Evolutionary conservation across 2,797 vertebrate species (phyloP), one percentile per base, ranked within the genome.

Genomic region (Caiman crocodilus): DNA sequence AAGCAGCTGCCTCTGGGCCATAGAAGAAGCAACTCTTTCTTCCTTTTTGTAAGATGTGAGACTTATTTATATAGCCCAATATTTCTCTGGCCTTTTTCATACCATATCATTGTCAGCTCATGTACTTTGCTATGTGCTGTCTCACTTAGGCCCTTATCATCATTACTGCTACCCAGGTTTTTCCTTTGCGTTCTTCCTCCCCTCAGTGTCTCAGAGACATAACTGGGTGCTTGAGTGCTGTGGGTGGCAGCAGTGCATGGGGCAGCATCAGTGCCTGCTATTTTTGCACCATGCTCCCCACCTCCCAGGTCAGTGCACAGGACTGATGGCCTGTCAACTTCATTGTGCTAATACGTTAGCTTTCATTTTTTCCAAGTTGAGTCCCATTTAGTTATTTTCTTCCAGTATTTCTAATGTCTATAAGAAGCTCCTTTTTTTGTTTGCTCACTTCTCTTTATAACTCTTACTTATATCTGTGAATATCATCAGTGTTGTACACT

Each of bases 401-500:
- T 95, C 89, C 71, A 63, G 35, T 30, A 59, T 32, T 64, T 92
- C 85, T 91, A 4, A 86, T 65, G 90, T 86, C 35, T 81, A 3
- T 89, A 56, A 79, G 50, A 95, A 91, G 75, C 87, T 81, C 15
- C 87, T 30, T 83, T 92, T 95, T 95, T 91, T 73, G 23, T 81
- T 95, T 88, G 81, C 88, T 85, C 35, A 50, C 23, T 64, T 26
- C 89, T 88, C 63, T 82, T 90, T 85, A 84, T 87, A 78, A 82
- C 87, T 88, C 87, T 93, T 79, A 77, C n/a, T 83, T 0, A 0
- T 91, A 92, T 88, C 80, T 92, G 75, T 88, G 90, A 94, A 75
- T 94, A 95, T 96, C 94, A 97, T 97, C 94, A 95, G 90, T 79
- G 75, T 61, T 94, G 91, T 88, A 86, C 60, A 90, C 65, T 96